Evolutionary conservation across 2,888 invertebrate genomes (phyloP), one percentile per base, ranked within the genome.

Genomic region (Papilio elwesi): DNA sequence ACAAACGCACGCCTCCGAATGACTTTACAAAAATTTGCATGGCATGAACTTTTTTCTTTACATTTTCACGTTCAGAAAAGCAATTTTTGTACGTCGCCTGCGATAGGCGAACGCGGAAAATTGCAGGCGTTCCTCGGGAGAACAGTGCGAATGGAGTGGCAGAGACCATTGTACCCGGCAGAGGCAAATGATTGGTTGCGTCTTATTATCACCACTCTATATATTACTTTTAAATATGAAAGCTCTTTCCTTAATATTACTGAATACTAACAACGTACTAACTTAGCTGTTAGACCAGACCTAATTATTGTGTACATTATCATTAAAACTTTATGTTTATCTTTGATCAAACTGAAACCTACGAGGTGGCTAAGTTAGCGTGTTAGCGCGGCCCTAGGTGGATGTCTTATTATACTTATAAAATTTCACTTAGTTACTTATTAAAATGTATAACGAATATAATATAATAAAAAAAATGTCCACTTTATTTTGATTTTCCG

Each of bases 1-100:
- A 92, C 93, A 93, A 92, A 92, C 92, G 91, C 88, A 91, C 92
- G 92, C 89, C 91, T 89, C 82, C 89, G 90, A 92, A 92, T 91
- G 93, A 92, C 93, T 93, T 90, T 91, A 92, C 91, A 91, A 90
- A 93, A 93, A 92, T 93, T 93, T 93, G 91, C 93, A 92, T 93
- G 85, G 85, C 85, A 84, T 84, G 80, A 80, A 79, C 76, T 82
- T 89, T 90, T 88, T 90, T 88, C 83, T 90, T 84, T 89, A 87
- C 90, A 89, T 91, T 90, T 90, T 87, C 85, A 87, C 88, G 87
- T 89, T 88, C 86, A 89, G 92, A 89, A 93, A 93, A 93, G 92
- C 93, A 93, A 92, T 93, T 93, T 93, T 93, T 90, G 91, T 90
- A 90, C 90, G 90, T 89, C 90, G 89, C 83, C 82, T 86, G 85